These are phyloP conservation scores for Drosophila arizonae DNA, from an alignment of 1,140 invertebrate species.

Conservation along the genomic window DNA sequence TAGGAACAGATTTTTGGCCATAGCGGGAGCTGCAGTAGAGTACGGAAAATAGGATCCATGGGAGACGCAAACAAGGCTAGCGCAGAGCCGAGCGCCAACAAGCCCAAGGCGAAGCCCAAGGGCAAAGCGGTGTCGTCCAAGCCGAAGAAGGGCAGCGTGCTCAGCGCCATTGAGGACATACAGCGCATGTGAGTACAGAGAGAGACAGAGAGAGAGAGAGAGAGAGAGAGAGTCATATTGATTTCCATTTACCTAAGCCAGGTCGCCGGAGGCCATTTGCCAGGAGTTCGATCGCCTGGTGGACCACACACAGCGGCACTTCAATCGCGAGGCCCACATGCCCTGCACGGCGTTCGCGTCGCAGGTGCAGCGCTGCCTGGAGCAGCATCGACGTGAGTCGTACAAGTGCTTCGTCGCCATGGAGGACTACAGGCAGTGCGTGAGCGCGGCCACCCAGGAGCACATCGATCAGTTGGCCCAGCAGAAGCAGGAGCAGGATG, in stretches of 20 bases:
- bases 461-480: conserved; percentile 39
- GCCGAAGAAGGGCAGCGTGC: conserved; percentile 20
- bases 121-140: neutral
- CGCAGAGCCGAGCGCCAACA: neutral
- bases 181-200: conserved; percentile 53
- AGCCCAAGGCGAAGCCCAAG: neutral
- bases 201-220: neutral
- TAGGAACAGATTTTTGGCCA: neutral
- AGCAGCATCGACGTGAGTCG: conserved; percentile 23
- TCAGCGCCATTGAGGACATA: conserved; percentile 53
- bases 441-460: conserved; percentile 43
- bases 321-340: conserved; percentile 3
- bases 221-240: too few relatives aligned
- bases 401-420: conserved; percentile 51
- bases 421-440: conserved; percentile 55
- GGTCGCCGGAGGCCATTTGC: conserved; percentile 43
- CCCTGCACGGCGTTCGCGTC: conserved; percentile 45
- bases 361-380: conserved; percentile 43
- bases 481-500: neutral
- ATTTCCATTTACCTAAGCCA: neutral
- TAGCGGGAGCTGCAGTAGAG: neutral
- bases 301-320: conserved; percentile 18
- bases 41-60: conserved; percentile 1
- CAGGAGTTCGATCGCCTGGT: conserved; percentile 58
- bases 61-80: neutral